These are phyloP conservation scores for Drosophila nigritarsus DNA, from an alignment of 2,888 invertebrate genomes.

Conservation along the genomic window DNA sequence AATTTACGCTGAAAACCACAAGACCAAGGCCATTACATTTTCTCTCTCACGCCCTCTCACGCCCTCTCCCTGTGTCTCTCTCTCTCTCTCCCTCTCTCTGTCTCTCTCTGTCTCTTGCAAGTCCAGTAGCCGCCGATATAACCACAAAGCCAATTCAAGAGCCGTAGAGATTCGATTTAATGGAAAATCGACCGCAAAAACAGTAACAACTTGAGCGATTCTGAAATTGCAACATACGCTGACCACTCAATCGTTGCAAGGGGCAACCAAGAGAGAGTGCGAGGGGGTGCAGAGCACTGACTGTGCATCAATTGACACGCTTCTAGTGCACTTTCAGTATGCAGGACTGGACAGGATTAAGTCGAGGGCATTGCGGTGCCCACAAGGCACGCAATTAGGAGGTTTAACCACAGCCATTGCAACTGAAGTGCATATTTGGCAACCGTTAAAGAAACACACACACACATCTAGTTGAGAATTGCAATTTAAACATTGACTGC, in stretches of 20 bases:
- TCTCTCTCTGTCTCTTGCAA: conserved; percentile 1
- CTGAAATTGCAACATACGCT: conserved; percentile 63
- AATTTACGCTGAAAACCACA: conserved; percentile 34
- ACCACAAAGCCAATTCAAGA: conserved; percentile 78
- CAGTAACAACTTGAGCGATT: conserved; percentile 74
- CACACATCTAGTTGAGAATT: background rate
- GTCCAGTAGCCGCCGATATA: conserved; percentile 33
- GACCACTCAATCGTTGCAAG: conserved; percentile 29
- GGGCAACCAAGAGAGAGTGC: background rate
- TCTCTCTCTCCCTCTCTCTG: background rate
- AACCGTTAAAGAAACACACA: conserved; percentile 10
- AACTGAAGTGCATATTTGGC: conserved; percentile 34
- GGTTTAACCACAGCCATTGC: conserved; percentile 50
- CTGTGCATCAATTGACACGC: conserved; percentile 43
- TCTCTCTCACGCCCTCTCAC: background rate
- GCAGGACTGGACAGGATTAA: background rate
- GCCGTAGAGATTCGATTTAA: conserved; percentile 73
- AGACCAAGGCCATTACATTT: conserved; percentile 35
- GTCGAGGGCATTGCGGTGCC: conserved; percentile 34
- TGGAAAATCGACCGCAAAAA: conserved; percentile 79
- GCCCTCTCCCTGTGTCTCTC: background rate
- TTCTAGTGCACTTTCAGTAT: conserved; percentile 25
- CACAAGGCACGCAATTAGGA: conserved; percentile 56
- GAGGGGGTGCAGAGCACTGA: background rate
- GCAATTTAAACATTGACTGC: background rate